Evolutionary conservation across 2,888 invertebrate species (phyloP).

Genomic region (Drosophila antonietae): DNA sequence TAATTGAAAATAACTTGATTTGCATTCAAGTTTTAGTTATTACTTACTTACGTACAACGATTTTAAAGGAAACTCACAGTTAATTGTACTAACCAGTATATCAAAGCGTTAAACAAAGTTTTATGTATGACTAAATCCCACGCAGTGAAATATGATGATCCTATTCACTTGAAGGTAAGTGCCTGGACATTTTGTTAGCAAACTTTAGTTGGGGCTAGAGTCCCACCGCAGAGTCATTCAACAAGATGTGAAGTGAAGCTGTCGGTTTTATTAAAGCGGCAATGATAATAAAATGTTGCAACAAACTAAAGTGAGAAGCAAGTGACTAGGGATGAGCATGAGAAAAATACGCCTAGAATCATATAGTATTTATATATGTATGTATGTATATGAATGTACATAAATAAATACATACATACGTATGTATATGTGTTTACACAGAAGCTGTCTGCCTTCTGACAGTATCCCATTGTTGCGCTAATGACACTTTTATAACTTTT

Average conservation of each 20-base stretch:
- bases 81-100: background rate
- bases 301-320: slow-evolving; percentile 24
- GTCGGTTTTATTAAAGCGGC: background rate
- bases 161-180: background rate
- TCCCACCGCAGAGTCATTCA: no score
- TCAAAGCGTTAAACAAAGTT: background rate
- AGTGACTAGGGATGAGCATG: slow-evolving; percentile 1
- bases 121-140: background rate
- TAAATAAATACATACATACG: background rate
- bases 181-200: background rate
- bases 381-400: background rate
- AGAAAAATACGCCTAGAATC: background rate
- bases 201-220: background rate
- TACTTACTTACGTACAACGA: no score
- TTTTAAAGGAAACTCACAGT: background rate
- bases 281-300: slow-evolving; percentile 17
- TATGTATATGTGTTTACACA: slow-evolving; percentile 2
- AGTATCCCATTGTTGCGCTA: slow-evolving; percentile 62
- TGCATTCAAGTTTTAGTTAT: background rate
- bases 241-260: background rate
- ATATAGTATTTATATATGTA: background rate
- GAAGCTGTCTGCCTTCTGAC: slow-evolving; percentile 28
- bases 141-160: background rate
- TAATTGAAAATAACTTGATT: background rate
- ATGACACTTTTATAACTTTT: slow-evolving; percentile 81